phyloP scores from a whole-genome alignment of 1,140 invertebrate genomes.

The Tenebrio molitor region DNA sequence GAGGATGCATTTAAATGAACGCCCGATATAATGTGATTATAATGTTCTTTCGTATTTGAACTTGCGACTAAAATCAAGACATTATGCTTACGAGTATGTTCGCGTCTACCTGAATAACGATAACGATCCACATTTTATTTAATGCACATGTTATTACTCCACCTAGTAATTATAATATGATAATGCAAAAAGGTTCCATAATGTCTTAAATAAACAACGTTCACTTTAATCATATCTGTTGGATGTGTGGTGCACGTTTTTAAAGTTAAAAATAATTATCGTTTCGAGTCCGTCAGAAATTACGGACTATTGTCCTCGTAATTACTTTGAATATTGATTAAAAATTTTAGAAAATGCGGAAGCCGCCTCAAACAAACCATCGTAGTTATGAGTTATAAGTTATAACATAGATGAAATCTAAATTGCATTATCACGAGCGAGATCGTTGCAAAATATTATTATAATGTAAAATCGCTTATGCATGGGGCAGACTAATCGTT shows the following conservation, averaged over 20 bases:
- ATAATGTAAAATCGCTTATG: conserved; percentile 58
- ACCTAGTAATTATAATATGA: conserved; percentile 28
- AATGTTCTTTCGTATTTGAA: conserved; percentile 8
- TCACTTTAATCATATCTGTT: conserved; percentile 1
- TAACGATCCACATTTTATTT: conserved; percentile 29
- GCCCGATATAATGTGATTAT: no score
- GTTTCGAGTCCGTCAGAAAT: neutral
- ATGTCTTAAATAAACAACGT: conserved; percentile 34
- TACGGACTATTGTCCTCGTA: neutral
- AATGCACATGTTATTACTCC: conserved; percentile 31
- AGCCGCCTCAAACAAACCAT: conserved; percentile 52
- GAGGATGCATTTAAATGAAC: no score
- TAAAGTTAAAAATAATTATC: conserved; percentile 23
- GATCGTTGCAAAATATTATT: conserved; percentile 61
- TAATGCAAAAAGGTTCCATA: conserved; percentile 28
- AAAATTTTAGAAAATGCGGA: conserved; percentile 55
- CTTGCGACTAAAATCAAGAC: conserved; percentile 18
- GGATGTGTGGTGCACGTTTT: conserved; percentile 13
- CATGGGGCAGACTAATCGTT: conserved; percentile 52
- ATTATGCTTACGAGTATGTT: conserved; percentile 5
- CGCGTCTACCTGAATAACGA: conserved; percentile 20
- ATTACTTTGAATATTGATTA: conserved; percentile 29
- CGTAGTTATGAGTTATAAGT: conserved; percentile 56
- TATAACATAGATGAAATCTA: conserved; percentile 57
- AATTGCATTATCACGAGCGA: conserved; percentile 61